Evolutionary conservation across 2,888 invertebrate species (phyloP).

Genomic region (Achlya flavicornis): DNA sequence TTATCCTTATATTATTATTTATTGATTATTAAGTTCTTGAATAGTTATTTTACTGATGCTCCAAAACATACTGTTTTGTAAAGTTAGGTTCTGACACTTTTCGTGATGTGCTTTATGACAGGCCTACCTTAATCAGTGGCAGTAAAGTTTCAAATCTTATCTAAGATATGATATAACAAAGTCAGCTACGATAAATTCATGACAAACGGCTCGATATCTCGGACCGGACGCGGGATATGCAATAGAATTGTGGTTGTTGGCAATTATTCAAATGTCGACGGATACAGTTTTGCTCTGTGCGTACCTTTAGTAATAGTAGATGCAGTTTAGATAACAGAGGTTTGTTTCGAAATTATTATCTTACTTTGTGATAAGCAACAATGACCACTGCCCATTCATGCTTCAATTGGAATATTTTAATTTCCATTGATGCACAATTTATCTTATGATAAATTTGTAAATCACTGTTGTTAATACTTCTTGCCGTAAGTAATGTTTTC

Average conservation of each 20-base stretch:
- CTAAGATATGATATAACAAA: conserved; percentile 10
- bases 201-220: conserved; percentile 14
- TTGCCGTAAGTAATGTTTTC: too few species aligned
- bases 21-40: too few species aligned
- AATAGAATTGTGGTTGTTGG: conserved; percentile 10
- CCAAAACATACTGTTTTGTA: neutral
- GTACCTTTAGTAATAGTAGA: conserved; percentile 1
- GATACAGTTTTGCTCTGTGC: conserved; percentile 10
- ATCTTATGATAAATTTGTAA: too few species aligned
- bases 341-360: conserved; percentile 5
- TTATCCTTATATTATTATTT: too few species aligned
- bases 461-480: too few species aligned
- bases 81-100: neutral
- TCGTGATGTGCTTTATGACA: neutral
- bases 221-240: conserved; percentile 4
- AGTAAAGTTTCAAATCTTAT: neutral
- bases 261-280: conserved; percentile 17
- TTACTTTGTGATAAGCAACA: neutral
- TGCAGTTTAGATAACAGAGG: conserved; percentile 11
- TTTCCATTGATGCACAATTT: neutral
- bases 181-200: conserved; percentile 8
- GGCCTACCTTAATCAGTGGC: neutral
- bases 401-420: neutral
- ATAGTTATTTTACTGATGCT: neutral
- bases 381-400: neutral